Evolutionary conservation across 2,797 vertebrate species (phyloP), one percentile per base, ranked within the genome.

Genomic region (Sandelia bainsii): DNA sequence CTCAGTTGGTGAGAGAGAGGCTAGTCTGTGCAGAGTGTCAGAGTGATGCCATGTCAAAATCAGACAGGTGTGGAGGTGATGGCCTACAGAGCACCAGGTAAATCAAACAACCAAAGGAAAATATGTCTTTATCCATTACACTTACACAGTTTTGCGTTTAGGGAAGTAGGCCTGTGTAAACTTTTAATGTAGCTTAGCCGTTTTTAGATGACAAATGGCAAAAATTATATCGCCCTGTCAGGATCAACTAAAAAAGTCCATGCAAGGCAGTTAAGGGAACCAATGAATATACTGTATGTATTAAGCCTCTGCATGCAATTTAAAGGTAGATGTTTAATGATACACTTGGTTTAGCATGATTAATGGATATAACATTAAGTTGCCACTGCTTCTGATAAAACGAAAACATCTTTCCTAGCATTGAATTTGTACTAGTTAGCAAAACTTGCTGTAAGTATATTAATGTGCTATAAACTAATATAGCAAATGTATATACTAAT

Each of bases 11-110:
- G 40, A 87, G 58, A 53, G 95, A 96, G 77, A 80, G 87, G 46
- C 79, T 74, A 19, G 69, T 96, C 69, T 96, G 96, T 11, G 91
- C 94, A 0, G 91, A 96, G 76, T 97, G 96, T 87, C 91, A 94
- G 86, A 92, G 90, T 8, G 90, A 93, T 0, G 83, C 83, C 11
- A 91, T 93, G 93, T 90, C 87, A 12, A 90, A 70, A 62, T 82
- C 37, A 0, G 87, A 92, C 50, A 93, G 70, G 22, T 97, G 96
- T 58, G 62, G 87, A 4, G 95, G 96, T 0, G 95, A 96, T 0
- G 95, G 96, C 8, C 80, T 95, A 20, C 83, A 90, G 62, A 90
- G 83, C 79, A 87, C 84, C 85, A 96, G 95, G 96, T 96, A 82
- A 75, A 83, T 59, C 20, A 51, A 16, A 16, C 14, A 44, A 17